These are phyloP conservation scores for Ictalurus punctatus DNA, from an alignment of 2,113 vertebrate genomes.

Conservation along the genomic window DNA sequence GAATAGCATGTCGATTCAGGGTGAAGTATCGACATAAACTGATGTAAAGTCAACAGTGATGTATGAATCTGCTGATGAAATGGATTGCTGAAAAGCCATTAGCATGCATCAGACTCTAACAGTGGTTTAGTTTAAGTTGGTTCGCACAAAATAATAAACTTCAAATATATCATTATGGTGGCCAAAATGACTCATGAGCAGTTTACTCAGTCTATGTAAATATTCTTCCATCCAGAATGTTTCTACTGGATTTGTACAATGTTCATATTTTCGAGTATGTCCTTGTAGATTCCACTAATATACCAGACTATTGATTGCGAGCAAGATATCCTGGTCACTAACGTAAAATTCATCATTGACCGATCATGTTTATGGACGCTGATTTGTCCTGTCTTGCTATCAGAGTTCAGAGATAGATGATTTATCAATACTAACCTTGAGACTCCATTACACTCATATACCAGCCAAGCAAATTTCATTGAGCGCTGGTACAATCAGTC, in stretches of 20 bases:
- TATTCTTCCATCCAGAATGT: background rate
- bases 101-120: background rate
- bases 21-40: slow-evolving; percentile 18
- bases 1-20: slow-evolving; percentile 9
- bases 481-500: background rate
- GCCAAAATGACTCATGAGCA: background rate
- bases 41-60: slow-evolving; percentile 17
- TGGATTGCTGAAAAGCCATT: slow-evolving; percentile 3
- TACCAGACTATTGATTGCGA: slow-evolving; percentile 47
- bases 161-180: background rate
- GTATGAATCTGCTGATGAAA: slow-evolving; percentile 16
- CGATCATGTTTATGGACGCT: slow-evolving; percentile 42
- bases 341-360: slow-evolving; percentile 56
- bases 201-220: background rate
- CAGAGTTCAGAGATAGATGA: slow-evolving; percentile 43
- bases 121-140: background rate
- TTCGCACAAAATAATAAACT: background rate
- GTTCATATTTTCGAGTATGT: background rate
- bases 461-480: slow-evolving; percentile 22
- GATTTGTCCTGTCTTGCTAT: background rate
- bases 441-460: slow-evolving; percentile 11
- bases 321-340: slow-evolving; percentile 41
- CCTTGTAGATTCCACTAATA: slow-evolving; percentile 1
- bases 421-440: slow-evolving; percentile 38
- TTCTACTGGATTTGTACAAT: background rate